These are phyloP conservation scores for Danio jaintianensis DNA, from an alignment of 2,797 vertebrate genomes.

Conservation along the genomic window DNA sequence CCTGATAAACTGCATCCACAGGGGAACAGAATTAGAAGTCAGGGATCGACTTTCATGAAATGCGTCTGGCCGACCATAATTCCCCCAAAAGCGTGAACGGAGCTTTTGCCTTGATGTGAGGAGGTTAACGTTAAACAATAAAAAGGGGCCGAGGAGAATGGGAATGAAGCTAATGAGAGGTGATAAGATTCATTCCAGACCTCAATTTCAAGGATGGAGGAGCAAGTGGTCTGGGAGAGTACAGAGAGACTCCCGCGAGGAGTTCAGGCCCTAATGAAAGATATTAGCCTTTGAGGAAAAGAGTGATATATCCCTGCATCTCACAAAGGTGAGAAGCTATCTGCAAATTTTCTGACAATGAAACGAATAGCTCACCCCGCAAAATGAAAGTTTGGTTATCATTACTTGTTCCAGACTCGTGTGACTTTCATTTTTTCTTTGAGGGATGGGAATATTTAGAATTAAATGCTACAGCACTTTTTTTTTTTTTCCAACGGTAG, in stretches of 20 bases:
- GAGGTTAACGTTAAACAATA: conserved; percentile 78
- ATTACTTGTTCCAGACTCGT: neutral
- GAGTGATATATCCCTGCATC: conserved; percentile 55
- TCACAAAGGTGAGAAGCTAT: conserved; percentile 62
- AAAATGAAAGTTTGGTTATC: neutral
- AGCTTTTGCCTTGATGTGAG: conserved; percentile 67
- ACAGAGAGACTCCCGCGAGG: conserved; percentile 65
- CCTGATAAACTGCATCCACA: conserved; percentile 62
- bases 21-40: conserved; percentile 70
- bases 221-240: conserved; percentile 69
- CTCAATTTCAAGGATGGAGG: conserved; percentile 80
- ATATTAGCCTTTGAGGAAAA: conserved; percentile 69
- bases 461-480: too few relatives aligned
- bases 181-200: conserved; percentile 78
- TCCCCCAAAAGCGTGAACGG: conserved; percentile 67
- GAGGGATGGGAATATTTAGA: neutral
- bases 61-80: conserved; percentile 65
- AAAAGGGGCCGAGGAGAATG: conserved; percentile 68
- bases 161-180: conserved; percentile 80
- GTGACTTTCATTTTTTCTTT: neutral
- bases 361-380: conserved; percentile 28
- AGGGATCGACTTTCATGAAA: conserved; percentile 68
- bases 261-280: conserved; percentile 71
- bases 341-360: conserved; percentile 34
- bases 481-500: neutral